Base-by-base conservation (phyloP, 2,888 invertebrate species). In the Drosophila atroscutellata region DNA sequence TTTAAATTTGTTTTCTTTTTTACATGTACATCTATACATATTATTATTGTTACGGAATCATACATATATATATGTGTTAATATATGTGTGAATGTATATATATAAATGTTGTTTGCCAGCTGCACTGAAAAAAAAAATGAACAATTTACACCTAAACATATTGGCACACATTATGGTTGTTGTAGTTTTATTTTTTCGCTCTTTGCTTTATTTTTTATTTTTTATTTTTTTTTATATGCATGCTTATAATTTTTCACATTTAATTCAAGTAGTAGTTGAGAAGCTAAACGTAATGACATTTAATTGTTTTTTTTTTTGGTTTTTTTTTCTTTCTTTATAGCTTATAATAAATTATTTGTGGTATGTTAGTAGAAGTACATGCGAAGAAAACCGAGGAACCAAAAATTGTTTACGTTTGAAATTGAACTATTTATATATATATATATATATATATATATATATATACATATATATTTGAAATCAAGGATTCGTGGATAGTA, bases 121-220 rank as follows among this genome's bases (percentile, higher is more conserved):
- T 65, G 37, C 72, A 66, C 54, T 50, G 51, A 65, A 81, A 77
- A 80, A 78, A 77, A 72, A 74, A n/a, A n/a, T n/a, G n/a, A 60
- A 58, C 75, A 75, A 81, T 81, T 72, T 77, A 84, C 87, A 86
- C 85, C 80, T 87, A 91, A 77, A 81, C 76, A 68, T 91, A 90
- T 90, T 90, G 90, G 90, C 90, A 90, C 90, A 91, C 87, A 75
- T 90, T 81, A 72, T 69, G 76, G 68, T 84, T 86, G 26, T 70
- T 45, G 15, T 45, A 24, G 45, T 45, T 45, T 45, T 24, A 24
- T 75, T 57, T 54, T 28, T 59, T 34, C n/a, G 0, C 11, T 20
- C 11, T 30, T 24, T 62, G 11, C 60, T 18, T 32, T 34, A 2
- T 72, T 73, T 56, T 36, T 45, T 52, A n/a, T 24, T 9, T 9